A percentile compares a stretch with the other conserved stretches of the same genome.
Evolutionary conservation across 1,140 invertebrate species (phyloP).

Genomic region (Zophobas atratus): DNA sequence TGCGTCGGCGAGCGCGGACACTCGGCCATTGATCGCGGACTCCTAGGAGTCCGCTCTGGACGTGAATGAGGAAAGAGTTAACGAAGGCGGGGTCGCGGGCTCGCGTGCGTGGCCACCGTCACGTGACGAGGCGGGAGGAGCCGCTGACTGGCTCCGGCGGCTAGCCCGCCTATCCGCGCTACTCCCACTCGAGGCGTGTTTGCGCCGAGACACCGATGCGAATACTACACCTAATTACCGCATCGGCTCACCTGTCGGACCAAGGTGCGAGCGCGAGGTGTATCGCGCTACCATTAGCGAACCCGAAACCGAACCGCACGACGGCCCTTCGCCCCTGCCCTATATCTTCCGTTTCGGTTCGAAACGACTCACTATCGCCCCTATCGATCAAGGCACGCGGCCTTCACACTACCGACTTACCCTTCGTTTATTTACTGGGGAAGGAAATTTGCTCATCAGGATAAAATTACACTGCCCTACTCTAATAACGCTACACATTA

Average conservation of each 20-base stretch:
- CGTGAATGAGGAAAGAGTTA: constrained; percentile 63
- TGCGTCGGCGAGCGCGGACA: constrained; percentile 64
- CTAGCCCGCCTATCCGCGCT: constrained; percentile 62
- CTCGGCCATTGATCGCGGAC: constrained; percentile 66
- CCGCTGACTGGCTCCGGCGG: constrained; percentile 44
- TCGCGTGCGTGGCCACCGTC: constrained; percentile 60
- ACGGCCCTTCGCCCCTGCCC: constrained; percentile 14
- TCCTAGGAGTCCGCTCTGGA: constrained; percentile 29
- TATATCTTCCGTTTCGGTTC: background rate
- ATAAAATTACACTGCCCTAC: constrained; percentile 42
- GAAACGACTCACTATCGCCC: constrained; percentile 7
- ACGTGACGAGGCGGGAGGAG: constrained; percentile 61
- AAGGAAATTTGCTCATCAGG: constrained; percentile 41
- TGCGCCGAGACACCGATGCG: constrained; percentile 5
- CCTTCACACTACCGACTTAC: constrained; percentile 38
- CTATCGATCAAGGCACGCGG: constrained; percentile 40
- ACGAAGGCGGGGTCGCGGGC: constrained; percentile 60
- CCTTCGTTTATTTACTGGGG: constrained; percentile 41
- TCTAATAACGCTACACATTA: constrained; percentile 37
- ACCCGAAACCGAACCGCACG: background rate
- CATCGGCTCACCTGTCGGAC: constrained; percentile 16
- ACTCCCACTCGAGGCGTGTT: constrained; percentile 55
- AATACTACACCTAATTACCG: constrained; percentile 14
- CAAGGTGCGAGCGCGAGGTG: constrained; percentile 13
- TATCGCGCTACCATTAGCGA: constrained; percentile 11